Conservation (phyloP, 2,113 vertebrate species). For the Pangasianodon gigas region DNA sequence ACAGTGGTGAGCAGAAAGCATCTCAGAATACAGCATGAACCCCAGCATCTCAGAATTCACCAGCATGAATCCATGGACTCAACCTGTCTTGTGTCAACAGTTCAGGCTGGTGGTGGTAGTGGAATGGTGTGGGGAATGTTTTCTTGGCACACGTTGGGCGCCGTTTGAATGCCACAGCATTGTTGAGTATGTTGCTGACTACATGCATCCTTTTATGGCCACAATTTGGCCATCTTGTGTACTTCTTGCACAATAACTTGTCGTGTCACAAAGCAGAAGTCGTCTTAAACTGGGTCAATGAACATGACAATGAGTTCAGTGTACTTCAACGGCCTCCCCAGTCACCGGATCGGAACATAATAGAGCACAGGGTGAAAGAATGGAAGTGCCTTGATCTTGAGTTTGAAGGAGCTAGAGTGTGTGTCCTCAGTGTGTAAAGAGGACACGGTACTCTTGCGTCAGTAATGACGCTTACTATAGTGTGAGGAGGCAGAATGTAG, state of each 20-base stretch:
- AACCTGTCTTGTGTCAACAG: not conserved
- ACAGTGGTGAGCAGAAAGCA: not conserved
- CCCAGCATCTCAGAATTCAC: not conserved
- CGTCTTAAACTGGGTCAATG: not conserved
- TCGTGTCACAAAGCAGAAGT: too few relatives aligned
- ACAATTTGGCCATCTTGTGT: not conserved
- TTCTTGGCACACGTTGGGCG: too few relatives aligned
- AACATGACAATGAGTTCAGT: not conserved
- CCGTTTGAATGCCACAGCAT: too few relatives aligned
- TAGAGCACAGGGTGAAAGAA: not conserved
- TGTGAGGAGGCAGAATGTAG: constrained; percentile 10
- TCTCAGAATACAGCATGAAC: not conserved
- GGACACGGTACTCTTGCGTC: not conserved
- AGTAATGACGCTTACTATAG: not conserved
- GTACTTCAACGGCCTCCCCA: not conserved
- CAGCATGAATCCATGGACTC: not conserved
- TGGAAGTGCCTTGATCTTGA: not conserved
- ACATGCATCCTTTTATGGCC: too few relatives aligned
- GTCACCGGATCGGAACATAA: not conserved
- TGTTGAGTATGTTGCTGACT: too few relatives aligned
- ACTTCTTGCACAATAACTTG: not conserved
- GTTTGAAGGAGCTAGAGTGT: not conserved
- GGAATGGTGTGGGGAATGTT: too few relatives aligned
- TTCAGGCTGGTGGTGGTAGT: too few relatives aligned
- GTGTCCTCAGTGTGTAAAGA: not conserved